phyloP scores from a whole-genome alignment of 2,113 vertebrate species.

The Suncus etruscus region DNA sequence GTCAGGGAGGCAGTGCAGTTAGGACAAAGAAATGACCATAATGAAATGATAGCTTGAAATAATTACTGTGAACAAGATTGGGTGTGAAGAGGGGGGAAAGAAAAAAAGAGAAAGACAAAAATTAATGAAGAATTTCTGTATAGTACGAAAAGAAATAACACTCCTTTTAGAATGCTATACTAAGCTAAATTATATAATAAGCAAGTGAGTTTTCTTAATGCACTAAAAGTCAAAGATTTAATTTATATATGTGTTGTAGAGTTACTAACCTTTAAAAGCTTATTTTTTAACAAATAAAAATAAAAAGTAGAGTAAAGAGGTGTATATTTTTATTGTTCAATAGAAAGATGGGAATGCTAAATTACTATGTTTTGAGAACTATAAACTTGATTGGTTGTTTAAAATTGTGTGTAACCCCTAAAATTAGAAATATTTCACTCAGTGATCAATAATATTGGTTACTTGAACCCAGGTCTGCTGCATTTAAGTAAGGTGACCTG shows the following conservation, averaged over 20 bases:
- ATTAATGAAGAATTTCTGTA: not conserved
- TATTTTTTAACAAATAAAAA: not conserved
- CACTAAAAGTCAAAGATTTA: not conserved
- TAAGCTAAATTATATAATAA: not conserved
- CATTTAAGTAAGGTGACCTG: too few species aligned
- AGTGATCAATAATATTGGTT: too few species aligned
- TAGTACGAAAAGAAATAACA: not conserved
- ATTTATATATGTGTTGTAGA: not conserved
- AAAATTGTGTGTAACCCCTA: too few species aligned
- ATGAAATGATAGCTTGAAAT: too few species aligned
- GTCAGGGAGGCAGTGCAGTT: too few species aligned
- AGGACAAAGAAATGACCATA: too few species aligned
- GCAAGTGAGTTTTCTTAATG: not conserved
- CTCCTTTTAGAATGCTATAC: not conserved
- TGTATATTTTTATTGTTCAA: not conserved
- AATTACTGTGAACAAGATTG: too few species aligned
- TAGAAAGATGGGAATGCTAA: not conserved
- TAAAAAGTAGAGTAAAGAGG: not conserved
- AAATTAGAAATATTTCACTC: too few species aligned
- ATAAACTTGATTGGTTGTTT: too few species aligned
- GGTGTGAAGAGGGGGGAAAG: too few species aligned
- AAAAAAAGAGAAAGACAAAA: not conserved
- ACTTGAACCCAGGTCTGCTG: too few species aligned
- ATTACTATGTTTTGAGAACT: too few species aligned
- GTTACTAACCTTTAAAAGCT: not conserved